Conservation (phyloP, 2,113 vertebrate genomes). For the Podarcis cretensis region DNA sequence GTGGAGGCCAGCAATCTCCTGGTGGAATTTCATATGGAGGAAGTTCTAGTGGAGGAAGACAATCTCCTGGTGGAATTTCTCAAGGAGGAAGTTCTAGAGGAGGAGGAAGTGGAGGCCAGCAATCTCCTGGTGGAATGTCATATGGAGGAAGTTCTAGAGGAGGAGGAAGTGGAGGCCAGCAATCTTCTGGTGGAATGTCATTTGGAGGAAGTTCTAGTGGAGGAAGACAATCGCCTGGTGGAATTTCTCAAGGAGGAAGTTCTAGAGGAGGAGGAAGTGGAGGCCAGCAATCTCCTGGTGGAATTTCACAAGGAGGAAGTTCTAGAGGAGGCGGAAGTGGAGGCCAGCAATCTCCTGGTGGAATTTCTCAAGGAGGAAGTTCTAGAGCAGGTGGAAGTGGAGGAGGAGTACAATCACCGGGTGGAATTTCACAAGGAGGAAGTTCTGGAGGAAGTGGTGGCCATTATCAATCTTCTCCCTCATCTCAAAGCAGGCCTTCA, state of each 20-base stretch:
- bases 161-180: not conserved
- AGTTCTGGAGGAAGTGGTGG: not conserved
- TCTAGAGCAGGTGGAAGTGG: not conserved
- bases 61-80: not conserved
- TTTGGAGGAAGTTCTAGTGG: conserved; percentile 8
- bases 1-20: not conserved
- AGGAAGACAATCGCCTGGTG: conserved; percentile 7
- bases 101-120: not conserved
- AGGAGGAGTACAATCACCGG: not conserved
- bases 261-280: not conserved
- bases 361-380: not conserved
- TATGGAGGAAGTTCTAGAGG: conserved; percentile 14
- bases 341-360: not conserved
- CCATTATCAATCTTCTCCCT: not conserved
- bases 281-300: not conserved
- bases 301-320: not conserved
- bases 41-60: not conserved
- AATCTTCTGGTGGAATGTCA: not conserved
- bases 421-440: not conserved
- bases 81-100: not conserved
- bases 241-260: not conserved
- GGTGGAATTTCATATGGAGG: not conserved
- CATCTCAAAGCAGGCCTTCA: not conserved
- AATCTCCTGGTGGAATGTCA: not conserved
- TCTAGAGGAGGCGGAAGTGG: not conserved